These are phyloP conservation scores for Akabosia matsudoensis DNA, from an alignment of 1,140 invertebrate species.

Conservation along the genomic window DNA sequence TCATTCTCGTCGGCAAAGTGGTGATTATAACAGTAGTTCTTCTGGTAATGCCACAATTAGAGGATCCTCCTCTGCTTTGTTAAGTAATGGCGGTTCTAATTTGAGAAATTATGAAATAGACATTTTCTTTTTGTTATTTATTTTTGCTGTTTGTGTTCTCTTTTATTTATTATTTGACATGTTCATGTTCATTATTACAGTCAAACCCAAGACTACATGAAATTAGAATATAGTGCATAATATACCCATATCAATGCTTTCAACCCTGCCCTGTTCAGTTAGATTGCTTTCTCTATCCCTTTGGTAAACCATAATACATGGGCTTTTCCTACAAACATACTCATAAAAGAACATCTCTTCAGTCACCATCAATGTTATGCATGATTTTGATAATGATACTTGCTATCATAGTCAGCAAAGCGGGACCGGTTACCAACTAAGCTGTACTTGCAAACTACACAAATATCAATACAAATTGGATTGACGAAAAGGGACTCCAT, in stretches of 20 bases:
- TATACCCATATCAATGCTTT: background rate
- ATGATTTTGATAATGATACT: too few species aligned
- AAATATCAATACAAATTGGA: too few species aligned
- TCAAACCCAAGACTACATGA: background rate
- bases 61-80: slow-evolving; percentile 16
- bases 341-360: too few species aligned
- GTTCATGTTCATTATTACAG: slow-evolving; percentile 11
- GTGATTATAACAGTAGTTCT: slow-evolving; percentile 3
- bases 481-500: too few species aligned
- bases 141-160: slow-evolving; percentile 8
- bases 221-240: background rate
- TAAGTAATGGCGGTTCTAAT: slow-evolving; percentile 13
- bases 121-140: slow-evolving; percentile 20
- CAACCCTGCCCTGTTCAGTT: background rate
- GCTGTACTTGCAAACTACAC: too few species aligned
- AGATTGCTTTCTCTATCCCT: too few species aligned
- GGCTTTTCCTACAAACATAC: too few species aligned
- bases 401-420: too few species aligned
- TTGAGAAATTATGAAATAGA: slow-evolving; percentile 20
- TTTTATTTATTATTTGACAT: slow-evolving; percentile 26
- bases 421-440: too few species aligned
- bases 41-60: background rate
- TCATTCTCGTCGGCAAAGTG: background rate
- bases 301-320: too few species aligned
- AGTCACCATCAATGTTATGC: too few species aligned